phyloP scores from a whole-genome alignment of 35 echinoderm and acorn worm genomes.

The Apostichopus parvimensis region DNA sequence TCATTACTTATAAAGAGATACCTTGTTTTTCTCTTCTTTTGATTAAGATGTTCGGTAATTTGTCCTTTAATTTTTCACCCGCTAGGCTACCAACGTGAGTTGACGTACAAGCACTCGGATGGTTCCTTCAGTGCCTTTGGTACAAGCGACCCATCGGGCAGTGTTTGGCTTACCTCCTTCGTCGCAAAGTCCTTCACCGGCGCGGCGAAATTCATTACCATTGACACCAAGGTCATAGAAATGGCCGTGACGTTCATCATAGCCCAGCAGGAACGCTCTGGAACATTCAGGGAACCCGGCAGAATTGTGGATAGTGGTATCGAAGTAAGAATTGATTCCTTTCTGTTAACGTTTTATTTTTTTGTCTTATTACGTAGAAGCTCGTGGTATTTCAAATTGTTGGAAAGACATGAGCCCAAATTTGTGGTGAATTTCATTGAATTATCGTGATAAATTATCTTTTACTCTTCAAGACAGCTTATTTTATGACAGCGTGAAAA shows the following conservation, averaged over 20 bases:
- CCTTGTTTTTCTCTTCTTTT: no score
- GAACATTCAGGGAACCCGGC: slow-evolving; percentile 63
- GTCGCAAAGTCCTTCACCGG: slow-evolving; percentile 81
- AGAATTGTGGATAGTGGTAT: slow-evolving; percentile 47
- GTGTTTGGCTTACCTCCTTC: slow-evolving; percentile 94
- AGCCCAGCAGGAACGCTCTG: slow-evolving; percentile 38
- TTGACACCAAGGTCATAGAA: slow-evolving; percentile 58
- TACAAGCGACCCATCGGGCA: slow-evolving; percentile 69
- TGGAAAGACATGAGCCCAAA: no score
- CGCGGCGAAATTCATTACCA: slow-evolving; percentile 68
- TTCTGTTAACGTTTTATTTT: neutral
- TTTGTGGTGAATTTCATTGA: no score
- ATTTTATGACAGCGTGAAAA: no score
- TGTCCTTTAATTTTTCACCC: neutral
- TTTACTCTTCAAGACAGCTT: no score
- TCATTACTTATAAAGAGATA: no score
- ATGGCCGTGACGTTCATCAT: slow-evolving; percentile 49
- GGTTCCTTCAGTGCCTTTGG: slow-evolving; percentile 95
- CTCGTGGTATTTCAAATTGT: no score
- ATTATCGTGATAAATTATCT: no score
- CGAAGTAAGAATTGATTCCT: neutral
- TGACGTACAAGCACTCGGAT: slow-evolving; percentile 77
- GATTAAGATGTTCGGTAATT: neutral
- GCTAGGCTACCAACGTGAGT: slow-evolving; percentile 83
- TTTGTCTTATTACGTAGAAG: no score